Percentiles rank a stretch among this genome's conserved stretches.
Conservation (phyloP, 2,113 vertebrate species). For the Tursiops truncatus region DNA sequence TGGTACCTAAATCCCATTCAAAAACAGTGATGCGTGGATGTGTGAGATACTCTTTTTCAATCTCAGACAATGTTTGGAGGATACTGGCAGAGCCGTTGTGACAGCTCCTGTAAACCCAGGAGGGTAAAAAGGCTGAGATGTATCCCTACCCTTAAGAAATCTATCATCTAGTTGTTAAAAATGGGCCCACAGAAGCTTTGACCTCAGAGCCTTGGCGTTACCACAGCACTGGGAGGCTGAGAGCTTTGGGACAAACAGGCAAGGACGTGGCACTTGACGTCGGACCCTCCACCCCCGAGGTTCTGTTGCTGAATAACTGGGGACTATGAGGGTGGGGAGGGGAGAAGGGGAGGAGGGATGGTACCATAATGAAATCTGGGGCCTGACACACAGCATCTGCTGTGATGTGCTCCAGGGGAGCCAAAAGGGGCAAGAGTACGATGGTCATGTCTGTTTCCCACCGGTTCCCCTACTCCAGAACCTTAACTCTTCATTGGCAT, state of each 20-base stretch:
- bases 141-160: not conserved
- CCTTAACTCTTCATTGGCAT: not conserved
- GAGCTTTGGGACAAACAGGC: not conserved
- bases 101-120: not conserved
- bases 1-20: not conserved
- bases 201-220: not conserved
- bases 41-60: not conserved
- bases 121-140: not conserved
- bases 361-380: not conserved
- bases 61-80: not conserved
- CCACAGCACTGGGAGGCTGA: not conserved
- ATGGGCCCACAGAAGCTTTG: not conserved
- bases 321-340: rapidly evolving
- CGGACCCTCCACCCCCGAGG: rapidly evolving
- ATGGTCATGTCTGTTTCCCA: no score
- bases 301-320: not conserved
- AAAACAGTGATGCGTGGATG: not conserved
- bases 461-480: not conserved
- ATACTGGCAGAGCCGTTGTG: not conserved
- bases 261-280: not conserved
- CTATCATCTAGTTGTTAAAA: not conserved
- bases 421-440: no score
- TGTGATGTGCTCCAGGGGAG: not conserved
- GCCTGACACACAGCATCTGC: not conserved
- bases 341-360: not conserved